These are phyloP conservation scores for Tyrannus savana DNA, from an alignment of 2,113 vertebrate genomes.

Conservation along the genomic window DNA sequence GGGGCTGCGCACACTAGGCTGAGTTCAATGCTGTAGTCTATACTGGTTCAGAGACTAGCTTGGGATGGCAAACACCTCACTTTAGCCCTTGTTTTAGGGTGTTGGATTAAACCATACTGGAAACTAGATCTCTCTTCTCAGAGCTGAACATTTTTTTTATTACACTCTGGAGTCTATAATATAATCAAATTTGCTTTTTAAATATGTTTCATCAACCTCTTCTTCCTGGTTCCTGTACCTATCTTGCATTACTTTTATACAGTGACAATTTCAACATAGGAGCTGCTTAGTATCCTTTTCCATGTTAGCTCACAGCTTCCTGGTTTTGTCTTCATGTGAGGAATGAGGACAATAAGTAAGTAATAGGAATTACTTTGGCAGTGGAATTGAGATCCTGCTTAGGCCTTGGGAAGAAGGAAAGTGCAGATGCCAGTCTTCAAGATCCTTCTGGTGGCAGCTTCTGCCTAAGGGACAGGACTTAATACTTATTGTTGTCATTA, in stretches of 20 bases:
- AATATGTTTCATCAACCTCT: neutral
- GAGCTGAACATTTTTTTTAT: neutral
- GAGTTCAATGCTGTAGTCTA: neutral
- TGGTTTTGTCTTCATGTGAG: neutral
- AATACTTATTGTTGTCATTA: slow-evolving; percentile 5
- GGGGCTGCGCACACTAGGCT: neutral
- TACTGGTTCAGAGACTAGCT: neutral
- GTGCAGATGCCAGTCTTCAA: neutral
- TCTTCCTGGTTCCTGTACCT: neutral
- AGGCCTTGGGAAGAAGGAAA: neutral
- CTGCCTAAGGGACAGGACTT: neutral
- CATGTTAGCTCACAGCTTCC: neutral
- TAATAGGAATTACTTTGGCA: neutral
- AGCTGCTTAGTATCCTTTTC: neutral
- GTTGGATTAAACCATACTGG: neutral
- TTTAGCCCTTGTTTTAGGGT: neutral
- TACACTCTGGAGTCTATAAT: neutral
- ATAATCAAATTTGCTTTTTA: neutral
- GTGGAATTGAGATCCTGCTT: neutral
- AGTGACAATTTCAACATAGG: neutral
- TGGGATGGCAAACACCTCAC: neutral
- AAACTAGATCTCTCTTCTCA: neutral
- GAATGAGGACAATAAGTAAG: neutral
- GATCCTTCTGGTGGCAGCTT: neutral
- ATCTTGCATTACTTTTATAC: neutral